Evolutionary conservation across 2,888 invertebrate genomes (phyloP).

Genomic region (Macrophya alboannulata): DNA sequence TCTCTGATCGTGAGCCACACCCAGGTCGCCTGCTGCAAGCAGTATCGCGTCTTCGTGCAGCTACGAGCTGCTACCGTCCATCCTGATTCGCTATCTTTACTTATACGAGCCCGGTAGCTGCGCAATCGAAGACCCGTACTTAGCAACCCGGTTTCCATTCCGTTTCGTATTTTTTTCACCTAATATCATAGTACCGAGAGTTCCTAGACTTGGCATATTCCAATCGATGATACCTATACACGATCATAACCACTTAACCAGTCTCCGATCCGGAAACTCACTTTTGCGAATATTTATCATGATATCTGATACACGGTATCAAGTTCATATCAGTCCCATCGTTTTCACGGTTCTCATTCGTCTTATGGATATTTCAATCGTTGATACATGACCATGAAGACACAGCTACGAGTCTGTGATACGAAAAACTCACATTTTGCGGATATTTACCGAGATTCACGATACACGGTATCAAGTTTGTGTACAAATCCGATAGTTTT

Average conservation of each 20-base stretch:
- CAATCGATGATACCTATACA: neutral
- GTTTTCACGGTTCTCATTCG: neutral
- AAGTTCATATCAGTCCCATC: neutral
- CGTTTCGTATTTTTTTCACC: neutral
- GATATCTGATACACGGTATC: neutral
- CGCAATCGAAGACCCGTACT: conserved; percentile 28
- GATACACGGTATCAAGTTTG: neutral
- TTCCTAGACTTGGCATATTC: neutral
- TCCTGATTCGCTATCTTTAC: conserved; percentile 41
- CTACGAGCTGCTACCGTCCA: conserved; percentile 46
- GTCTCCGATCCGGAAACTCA: neutral
- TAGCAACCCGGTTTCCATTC: conserved; percentile 23
- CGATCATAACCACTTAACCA: neutral
- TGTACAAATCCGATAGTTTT: neutral
- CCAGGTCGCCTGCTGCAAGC: conserved; percentile 22
- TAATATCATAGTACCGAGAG: neutral
- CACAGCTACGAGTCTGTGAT: neutral
- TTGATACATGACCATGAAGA: neutral
- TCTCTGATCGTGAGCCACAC: conserved; percentile 49
- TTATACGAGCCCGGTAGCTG: conserved; percentile 9
- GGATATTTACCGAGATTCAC: neutral
- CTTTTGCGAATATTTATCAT: neutral
- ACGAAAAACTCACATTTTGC: neutral
- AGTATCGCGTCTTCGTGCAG: conserved; percentile 48
- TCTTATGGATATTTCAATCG: neutral